phyloP scores from a whole-genome alignment of 1,140 invertebrate species.

The Drosophila willistoni region DNA sequence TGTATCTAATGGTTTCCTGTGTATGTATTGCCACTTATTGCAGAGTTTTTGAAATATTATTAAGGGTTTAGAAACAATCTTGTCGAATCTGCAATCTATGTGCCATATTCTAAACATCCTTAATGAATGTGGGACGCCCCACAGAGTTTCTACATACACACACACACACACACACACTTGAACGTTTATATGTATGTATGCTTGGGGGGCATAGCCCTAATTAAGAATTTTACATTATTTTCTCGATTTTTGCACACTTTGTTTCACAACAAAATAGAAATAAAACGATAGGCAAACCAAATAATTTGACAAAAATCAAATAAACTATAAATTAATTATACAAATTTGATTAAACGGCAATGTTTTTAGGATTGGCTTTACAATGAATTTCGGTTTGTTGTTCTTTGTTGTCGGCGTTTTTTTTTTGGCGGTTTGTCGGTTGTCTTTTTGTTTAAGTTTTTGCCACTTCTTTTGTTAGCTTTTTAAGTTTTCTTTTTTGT shows the following conservation, averaged over 20 bases:
- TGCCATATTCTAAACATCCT: background rate
- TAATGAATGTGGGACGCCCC: background rate
- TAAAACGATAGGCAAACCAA: background rate
- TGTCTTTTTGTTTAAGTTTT: too few species aligned
- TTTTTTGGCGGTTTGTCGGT: too few species aligned
- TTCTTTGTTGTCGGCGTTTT: too few species aligned
- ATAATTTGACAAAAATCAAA: background rate
- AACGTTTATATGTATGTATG: slow-evolving; percentile 8
- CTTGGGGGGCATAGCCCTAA: slow-evolving; percentile 56
- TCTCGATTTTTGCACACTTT: slow-evolving; percentile 11
- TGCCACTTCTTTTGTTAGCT: too few species aligned
- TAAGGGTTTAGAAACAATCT: background rate
- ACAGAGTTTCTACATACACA: slow-evolving; percentile 1
- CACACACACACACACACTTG: slow-evolving; percentile 10
- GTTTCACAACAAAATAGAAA: background rate
- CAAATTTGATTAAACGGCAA: too few species aligned
- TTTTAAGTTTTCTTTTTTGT: too few species aligned
- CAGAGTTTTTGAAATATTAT: background rate
- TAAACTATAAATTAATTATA: too few species aligned
- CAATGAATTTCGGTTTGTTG: background rate
- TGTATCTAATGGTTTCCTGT: too few species aligned
- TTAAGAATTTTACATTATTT: slow-evolving; percentile 58
- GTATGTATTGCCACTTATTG: background rate
- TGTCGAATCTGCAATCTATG: background rate
- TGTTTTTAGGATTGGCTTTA: too few species aligned